These are phyloP conservation scores for Nipponia nippon DNA, from an alignment of 2,113 vertebrate genomes.

Conservation along the genomic window DNA sequence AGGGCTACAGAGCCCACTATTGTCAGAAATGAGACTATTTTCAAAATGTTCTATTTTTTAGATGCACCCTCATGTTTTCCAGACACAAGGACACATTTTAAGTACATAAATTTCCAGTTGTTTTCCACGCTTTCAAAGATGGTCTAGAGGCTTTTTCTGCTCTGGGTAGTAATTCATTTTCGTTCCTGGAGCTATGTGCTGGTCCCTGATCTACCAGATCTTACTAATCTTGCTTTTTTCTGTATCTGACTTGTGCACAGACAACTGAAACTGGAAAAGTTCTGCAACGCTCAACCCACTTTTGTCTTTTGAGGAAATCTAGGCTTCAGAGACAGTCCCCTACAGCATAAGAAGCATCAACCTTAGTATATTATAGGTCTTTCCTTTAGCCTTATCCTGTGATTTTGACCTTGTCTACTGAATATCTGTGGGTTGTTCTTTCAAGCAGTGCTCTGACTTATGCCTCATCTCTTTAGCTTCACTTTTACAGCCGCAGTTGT, in stretches of 20 bases:
- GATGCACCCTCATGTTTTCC: not conserved
- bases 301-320: not conserved
- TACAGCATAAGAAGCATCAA: not conserved
- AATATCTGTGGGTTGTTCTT: not conserved
- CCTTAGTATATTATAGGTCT: not conserved
- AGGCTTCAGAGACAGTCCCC: not conserved
- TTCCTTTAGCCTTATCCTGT: not conserved
- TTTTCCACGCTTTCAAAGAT: not conserved
- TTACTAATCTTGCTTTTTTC: not conserved
- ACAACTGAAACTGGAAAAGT: not conserved
- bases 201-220: not conserved
- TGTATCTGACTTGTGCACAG: not conserved
- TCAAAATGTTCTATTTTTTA: not conserved
- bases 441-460: not conserved
- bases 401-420: not conserved
- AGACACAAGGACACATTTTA: not conserved
- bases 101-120: not conserved
- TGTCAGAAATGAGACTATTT: not conserved
- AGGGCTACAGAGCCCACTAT: not conserved
- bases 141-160: not conserved
- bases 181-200: not conserved
- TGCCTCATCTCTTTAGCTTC: not conserved
- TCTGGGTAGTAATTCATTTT: not conserved
- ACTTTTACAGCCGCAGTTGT: not conserved
- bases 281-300: not conserved